phyloP scores from a whole-genome alignment of 2,797 vertebrate genomes.

The Morelia viridis region DNA sequence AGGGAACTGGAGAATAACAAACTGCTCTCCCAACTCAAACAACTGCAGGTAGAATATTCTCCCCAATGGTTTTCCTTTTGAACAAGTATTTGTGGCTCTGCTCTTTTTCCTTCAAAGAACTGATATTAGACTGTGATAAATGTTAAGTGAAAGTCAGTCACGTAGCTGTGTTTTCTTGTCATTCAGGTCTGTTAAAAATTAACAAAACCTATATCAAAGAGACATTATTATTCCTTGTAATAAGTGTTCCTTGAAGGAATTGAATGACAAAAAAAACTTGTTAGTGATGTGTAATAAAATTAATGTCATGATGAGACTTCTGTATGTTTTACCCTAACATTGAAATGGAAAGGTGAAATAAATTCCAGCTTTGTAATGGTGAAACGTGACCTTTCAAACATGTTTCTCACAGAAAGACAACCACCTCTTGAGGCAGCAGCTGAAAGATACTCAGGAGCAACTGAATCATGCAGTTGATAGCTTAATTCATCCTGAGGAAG shows the following conservation, averaged over 20 bases:
- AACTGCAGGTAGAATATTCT: constrained; percentile 75
- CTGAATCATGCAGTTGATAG: constrained; percentile 68
- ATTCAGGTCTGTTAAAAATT: neutral
- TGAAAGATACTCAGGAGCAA: constrained; percentile 75
- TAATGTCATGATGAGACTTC: neutral
- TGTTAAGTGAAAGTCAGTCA: neutral
- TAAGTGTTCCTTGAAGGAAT: neutral
- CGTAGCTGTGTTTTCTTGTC: neutral
- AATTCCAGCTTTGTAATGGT: neutral
- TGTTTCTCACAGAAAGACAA: constrained; percentile 76
- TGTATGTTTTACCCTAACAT: neutral
- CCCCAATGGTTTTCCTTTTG: neutral
- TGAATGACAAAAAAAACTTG: neutral
- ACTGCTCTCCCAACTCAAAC: constrained; percentile 72
- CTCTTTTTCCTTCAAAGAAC: neutral
- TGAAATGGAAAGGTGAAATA: neutral
- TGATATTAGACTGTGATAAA: neutral
- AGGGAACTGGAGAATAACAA: constrained; percentile 74
- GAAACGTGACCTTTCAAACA: neutral
- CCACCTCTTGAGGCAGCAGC: constrained; percentile 72
- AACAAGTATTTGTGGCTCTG: neutral
- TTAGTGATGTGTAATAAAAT: neutral
- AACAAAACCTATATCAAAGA: neutral
- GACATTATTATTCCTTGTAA: neutral
- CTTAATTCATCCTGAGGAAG: constrained; percentile 75